Evolutionary conservation across 2,888 invertebrate species (phyloP), one percentile per base, ranked within the genome.

Genomic region (Drosophila neutralis): DNA sequence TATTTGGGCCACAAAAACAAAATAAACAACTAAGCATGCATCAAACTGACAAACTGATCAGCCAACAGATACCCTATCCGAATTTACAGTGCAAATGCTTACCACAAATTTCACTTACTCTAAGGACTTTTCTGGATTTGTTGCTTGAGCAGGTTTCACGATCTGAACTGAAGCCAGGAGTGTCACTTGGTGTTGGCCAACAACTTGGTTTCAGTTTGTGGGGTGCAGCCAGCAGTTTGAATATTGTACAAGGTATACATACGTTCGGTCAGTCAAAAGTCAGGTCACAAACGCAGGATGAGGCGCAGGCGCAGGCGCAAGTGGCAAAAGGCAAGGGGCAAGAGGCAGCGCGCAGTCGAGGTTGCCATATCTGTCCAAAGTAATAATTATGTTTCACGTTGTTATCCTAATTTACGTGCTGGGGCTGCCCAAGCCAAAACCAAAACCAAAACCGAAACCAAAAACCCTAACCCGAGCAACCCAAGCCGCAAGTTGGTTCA

Each of bases 341-440:
- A 24, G 56, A 31, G 57, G 36, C 72, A 45, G 4, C 38, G 13
- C 36, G 54, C 64, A 68, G 69, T 77, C 61, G 80, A 70, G 67
- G 73, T 76, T 81, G 82, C 80, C 87, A 87, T 87, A 87, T 87
- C 86, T 87, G 86, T 87, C 90, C 83, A 87, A 89, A 86, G 86
- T 87, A 90, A 90, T 91, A 91, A 91, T 91, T 91, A 91, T 90
- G 91, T 83, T 90, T 83, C 90, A 91, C 91, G 89, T 91, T 90
- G 91, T 91, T 91, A 91, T 91, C 91, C 91, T 91, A 91, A 91
- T 91, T 91, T 91, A 91, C 91, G 91, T 91, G 90, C 90, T 78
- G 75, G 70, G 58, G 83, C 74, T 74, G 76, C 72, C 79, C 83
- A 69, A 56, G 51, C 64, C 65, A 56, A 59, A 56, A 52, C 64